phyloP scores from a whole-genome alignment of 2,113 vertebrate species.

The Emydocephalus ijimae region DNA sequence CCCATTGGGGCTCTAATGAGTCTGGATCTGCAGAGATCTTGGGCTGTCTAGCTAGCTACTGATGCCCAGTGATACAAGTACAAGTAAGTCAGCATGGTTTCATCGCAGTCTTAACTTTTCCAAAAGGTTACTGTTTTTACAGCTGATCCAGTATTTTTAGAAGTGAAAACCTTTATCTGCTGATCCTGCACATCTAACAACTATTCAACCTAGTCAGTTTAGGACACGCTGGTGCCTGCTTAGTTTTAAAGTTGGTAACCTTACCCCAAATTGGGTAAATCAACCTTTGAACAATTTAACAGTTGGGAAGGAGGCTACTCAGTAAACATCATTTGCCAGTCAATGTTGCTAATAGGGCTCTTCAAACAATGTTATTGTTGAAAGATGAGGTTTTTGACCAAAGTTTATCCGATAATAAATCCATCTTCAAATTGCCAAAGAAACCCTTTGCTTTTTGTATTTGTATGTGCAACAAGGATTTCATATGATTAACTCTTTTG shows the following conservation, averaged over 20 bases:
- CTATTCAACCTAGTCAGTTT: neutral
- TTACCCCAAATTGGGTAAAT: neutral
- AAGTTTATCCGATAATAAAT: neutral
- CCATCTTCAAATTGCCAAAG: neutral
- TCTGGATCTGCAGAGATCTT: neutral
- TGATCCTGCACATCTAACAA: neutral
- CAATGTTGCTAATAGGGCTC: neutral
- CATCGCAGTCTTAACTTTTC: neutral
- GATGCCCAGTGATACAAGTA: neutral
- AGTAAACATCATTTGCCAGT: neutral
- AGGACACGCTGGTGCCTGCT: neutral
- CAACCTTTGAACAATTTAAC: neutral
- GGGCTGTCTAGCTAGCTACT: neutral
- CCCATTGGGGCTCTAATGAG: neutral
- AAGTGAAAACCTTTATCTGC: neutral
- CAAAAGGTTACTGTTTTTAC: neutral
- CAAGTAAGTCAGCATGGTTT: neutral
- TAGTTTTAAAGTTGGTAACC: neutral
- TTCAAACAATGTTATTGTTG: neutral
- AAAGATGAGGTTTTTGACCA: neutral
- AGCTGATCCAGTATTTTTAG: neutral
- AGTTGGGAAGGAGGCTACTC: neutral
- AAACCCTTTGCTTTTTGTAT: neutral
- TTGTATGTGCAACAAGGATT: neutral
- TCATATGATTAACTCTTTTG: neutral